Base-by-base conservation (phyloP, 2,113 vertebrate species). In the Eubucco bourcierii region DNA sequence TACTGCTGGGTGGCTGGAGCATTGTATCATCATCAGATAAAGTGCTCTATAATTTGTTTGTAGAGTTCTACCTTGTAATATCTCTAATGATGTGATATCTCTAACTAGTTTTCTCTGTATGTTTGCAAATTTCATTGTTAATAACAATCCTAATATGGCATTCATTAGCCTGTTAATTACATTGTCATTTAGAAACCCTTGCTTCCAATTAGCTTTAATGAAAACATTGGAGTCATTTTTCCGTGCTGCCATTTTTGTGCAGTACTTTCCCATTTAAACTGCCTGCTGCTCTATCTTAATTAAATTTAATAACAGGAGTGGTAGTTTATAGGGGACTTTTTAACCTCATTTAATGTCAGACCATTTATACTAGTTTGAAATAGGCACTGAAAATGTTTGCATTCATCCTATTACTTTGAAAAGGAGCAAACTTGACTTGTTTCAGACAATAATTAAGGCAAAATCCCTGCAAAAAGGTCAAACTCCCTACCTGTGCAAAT, bases 121-220 rank as follows among this genome's bases (percentile, higher is more conserved):
- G 37, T 95, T 96, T 95, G 79, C 56, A 96, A 87, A 90, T 94
- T 94, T 90, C 76, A 84, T 93, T 96, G 66, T 93, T 96, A 96
- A 94, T 96, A 96, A 96, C 82, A 91, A 88, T 63, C 80, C 70
- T 77, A 77, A 82, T 82, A 66, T 80, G 68, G 86, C 65, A 92
- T 94, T 95, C 86, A 96, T 96, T 97, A 92, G 63, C 53, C 78
- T 93, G 74, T 94, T 95, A 93, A 96, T 97, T 95, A 95, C 37
- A 75, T 25, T 60, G 90, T 66, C 50, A 82, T 94, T 96, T 95
- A 92, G 72, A 95, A 96, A 75, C 60, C 12, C 67, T 80, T 95
- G 84, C 90, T 90, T 96, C 86, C 80, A 97, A 89, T 95, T 96
- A 97, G 73, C 56, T 89, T 93, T 95, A 96, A 96, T 96, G 90